Evolutionary conservation across 1,140 invertebrate species (phyloP).

Genomic region (Chelonus insularis): DNA sequence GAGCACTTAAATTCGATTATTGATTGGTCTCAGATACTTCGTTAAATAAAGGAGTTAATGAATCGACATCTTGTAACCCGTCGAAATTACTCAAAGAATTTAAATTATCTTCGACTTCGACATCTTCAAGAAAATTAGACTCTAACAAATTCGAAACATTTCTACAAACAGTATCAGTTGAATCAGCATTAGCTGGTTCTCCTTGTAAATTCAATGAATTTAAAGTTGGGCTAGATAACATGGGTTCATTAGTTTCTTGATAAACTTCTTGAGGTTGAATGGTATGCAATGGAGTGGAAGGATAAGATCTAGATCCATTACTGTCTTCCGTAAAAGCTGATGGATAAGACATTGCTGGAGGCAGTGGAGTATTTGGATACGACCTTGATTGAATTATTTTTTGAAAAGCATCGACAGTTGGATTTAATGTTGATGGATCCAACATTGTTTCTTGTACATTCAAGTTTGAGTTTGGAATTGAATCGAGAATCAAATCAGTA

Average conservation of each 20-base stretch:
- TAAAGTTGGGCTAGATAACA: conserved; percentile 54
- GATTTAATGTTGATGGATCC: conserved; percentile 36
- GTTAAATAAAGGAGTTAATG: conserved; percentile 54
- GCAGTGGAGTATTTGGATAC: conserved; percentile 58
- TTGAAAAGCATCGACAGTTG: conserved; percentile 31
- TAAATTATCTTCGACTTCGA: conserved; percentile 48
- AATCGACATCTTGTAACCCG: conserved; percentile 54
- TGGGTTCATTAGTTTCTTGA: conserved; percentile 51
- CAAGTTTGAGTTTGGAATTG: conserved; percentile 40
- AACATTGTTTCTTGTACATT: conserved; percentile 40
- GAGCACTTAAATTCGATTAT: conserved; percentile 30
- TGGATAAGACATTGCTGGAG: conserved; percentile 35
- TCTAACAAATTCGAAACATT: conserved; percentile 54
- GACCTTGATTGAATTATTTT: conserved; percentile 54
- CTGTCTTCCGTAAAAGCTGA: conserved; percentile 45
- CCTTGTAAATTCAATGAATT: conserved; percentile 51
- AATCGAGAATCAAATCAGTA: conserved; percentile 38
- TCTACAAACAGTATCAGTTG: conserved; percentile 37
- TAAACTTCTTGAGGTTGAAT: conserved; percentile 43
- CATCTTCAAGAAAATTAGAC: conserved; percentile 45
- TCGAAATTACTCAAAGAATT: conserved; percentile 55
- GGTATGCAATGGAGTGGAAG: conserved; percentile 53
- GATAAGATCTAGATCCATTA: conserved; percentile 54
- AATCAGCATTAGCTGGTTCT: conserved; percentile 31
- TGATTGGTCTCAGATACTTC: conserved; percentile 57